Conservation (phyloP, 2,888 invertebrate genomes). For the Aplocera efformata region DNA sequence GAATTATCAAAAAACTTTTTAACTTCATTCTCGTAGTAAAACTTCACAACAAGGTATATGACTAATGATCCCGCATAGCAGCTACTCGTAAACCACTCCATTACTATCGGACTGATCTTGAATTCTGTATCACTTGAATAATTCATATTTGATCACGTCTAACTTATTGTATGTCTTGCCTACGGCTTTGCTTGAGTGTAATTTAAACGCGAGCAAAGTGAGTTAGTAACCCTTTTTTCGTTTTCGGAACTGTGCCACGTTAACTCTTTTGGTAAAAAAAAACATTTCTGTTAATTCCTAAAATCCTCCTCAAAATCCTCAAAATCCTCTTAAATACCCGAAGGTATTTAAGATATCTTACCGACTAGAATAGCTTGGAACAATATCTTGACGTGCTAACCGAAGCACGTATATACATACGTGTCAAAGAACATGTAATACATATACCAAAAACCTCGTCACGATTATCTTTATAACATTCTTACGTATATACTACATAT, state of each 20-base stretch:
- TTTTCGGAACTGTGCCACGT: not conserved
- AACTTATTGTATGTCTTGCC: conserved; percentile 29
- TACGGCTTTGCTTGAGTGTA: conserved; percentile 7
- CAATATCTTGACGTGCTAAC: too few relatives aligned
- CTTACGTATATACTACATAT: too few relatives aligned
- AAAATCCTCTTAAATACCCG: too few relatives aligned
- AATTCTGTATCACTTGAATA: not conserved
- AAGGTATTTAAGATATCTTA: too few relatives aligned
- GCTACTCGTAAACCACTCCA: conserved; percentile 56
- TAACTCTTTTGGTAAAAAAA: not conserved
- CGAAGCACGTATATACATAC: too few relatives aligned
- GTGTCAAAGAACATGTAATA: too few relatives aligned
- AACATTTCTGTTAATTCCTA: too few relatives aligned
- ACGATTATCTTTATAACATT: too few relatives aligned
- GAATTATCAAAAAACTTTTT: conserved; percentile 40
- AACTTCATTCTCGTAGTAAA: conserved; percentile 66
- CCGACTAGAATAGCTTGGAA: too few relatives aligned
- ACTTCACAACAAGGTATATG: conserved; percentile 51
- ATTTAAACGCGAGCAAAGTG: too few relatives aligned
- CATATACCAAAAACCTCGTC: too few relatives aligned
- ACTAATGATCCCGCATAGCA: conserved; percentile 59
- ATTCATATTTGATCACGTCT: conserved; percentile 35
- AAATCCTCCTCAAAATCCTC: too few relatives aligned
- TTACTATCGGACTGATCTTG: conserved; percentile 21
- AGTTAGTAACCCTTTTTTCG: conserved; percentile 7